Conservation (phyloP, 2,797 vertebrate species). For the Brachyrhaphis roseni region DNA sequence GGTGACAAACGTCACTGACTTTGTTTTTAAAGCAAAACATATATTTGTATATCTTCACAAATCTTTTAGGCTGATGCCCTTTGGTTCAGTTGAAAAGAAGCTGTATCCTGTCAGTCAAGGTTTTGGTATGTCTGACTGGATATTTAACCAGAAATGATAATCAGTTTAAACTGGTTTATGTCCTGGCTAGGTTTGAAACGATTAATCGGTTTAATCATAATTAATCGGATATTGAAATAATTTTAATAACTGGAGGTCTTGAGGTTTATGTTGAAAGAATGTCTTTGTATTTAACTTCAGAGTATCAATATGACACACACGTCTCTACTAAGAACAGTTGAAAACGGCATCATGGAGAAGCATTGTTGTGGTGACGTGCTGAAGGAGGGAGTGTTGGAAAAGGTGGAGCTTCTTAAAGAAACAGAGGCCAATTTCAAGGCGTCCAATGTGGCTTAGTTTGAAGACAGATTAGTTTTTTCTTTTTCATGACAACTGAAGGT, state of each 20-base stretch:
- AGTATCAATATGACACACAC: too few relatives aligned
- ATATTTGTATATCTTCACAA: neutral
- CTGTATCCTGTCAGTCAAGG: neutral
- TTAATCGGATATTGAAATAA: too few relatives aligned
- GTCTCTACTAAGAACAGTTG: too few relatives aligned
- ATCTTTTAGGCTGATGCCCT: neutral
- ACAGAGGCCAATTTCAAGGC: neutral
- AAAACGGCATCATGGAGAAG: too few relatives aligned
- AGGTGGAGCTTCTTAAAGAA: neutral
- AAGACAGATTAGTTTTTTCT: too few relatives aligned
- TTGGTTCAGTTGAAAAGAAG: neutral
- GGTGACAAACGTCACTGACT: neutral
- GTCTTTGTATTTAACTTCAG: neutral
- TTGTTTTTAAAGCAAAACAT: neutral
- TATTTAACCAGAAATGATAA: neutral
- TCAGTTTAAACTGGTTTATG: neutral
- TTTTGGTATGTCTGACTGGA: neutral
- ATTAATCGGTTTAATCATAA: too few relatives aligned
- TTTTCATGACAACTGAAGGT: too few relatives aligned
- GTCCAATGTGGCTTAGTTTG: too few relatives aligned
- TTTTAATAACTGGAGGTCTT: neutral
- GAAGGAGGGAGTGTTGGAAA: neutral
- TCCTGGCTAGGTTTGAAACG: too few relatives aligned
- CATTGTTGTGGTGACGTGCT: too few relatives aligned
- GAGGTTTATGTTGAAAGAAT: neutral